Conservation (phyloP, 2,113 vertebrate species). For the Bubo scandiacus region DNA sequence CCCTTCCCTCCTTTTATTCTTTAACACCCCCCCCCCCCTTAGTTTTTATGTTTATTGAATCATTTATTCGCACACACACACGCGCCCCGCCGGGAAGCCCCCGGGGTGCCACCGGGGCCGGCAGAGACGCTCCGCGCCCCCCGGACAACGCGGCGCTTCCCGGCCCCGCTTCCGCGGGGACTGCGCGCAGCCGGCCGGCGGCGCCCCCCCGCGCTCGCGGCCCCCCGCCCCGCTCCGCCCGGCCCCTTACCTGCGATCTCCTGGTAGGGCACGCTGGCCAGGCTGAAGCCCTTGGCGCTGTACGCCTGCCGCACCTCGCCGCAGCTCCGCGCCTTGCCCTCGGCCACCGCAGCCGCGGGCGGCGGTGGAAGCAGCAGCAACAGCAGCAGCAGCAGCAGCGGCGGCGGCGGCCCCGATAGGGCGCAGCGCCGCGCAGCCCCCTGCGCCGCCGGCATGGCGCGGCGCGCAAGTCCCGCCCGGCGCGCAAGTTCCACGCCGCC, state of each 20-base stretch:
- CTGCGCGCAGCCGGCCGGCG: background rate
- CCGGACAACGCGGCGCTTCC: background rate
- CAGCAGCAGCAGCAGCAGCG: background rate
- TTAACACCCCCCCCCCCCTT: too few relatives aligned
- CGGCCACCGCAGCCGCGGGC: constrained; percentile 75
- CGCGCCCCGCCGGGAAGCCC: background rate
- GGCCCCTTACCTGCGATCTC: constrained; percentile 89
- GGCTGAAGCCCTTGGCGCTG: constrained; percentile 86
- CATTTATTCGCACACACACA: background rate
- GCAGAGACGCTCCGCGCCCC: background rate
- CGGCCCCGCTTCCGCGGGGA: background rate
- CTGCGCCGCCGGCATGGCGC: constrained; percentile 59
- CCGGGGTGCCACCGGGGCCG: background rate
- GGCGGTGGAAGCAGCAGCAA: constrained; percentile 10
- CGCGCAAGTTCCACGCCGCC: background rate
- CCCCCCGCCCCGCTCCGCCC: background rate
- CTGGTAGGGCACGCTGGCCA: constrained; percentile 85
- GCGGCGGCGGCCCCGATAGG: constrained; percentile 30
- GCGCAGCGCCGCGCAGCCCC: constrained; percentile 33
- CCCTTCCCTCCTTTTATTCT: too few relatives aligned
- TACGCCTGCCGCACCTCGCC: constrained; percentile 87
- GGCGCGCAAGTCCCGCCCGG: constrained; percentile 42
- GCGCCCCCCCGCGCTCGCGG: background rate
- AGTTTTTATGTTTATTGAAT: background rate
- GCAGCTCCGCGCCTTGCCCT: constrained; percentile 86